Evolutionary conservation across 2,888 invertebrate species (phyloP), one percentile per base, ranked within the genome.

Genomic region (Acleris cristana): DNA sequence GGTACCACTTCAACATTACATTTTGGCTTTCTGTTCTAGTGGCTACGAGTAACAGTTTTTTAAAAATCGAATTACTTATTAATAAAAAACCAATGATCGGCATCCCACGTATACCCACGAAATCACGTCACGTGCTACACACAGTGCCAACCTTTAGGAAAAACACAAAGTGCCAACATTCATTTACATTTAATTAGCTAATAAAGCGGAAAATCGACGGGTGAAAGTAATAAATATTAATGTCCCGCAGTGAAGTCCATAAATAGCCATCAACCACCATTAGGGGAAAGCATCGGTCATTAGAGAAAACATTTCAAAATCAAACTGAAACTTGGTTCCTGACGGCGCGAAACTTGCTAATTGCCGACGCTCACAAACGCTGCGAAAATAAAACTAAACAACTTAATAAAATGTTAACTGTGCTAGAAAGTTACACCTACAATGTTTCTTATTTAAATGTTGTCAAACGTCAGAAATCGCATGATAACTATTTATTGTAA

Each of bases 291-390:
- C 69, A 83, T 83, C 81, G 84, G 86, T 89, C 89, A 89, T 91
- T 90, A 91, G 84, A 82, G 79, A 82, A 88, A 88, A 87, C 86
- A 81, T 81, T 85, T 82, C 81, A 86, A 89, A 87, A 89, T 86
- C 85, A 88, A 90, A 90, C 81, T 81, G 77, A 73, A 88, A 89
- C 80, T 87, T 79, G 69, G 74, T 71, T 74, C 77, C 83, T 82
- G 84, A 84, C 85, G 83, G 84, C 78, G 77, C 76, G 79, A 79
- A 87, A 84, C 74, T 84, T 81, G 65, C 73, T 78, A 79, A 80
- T 79, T 79, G 77, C 72, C 69, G 62, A 56, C 54, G 71, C 63
- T 71, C 71, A 78, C 79, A 77, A 75, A 79, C 73, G 70, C 70
- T 66, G 69, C 51, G 65, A 77, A 79, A 82, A 63, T 77, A 71